These are phyloP conservation scores for Oreortyx pictus DNA, from an alignment of 2,797 vertebrate species.

Conservation along the genomic window DNA sequence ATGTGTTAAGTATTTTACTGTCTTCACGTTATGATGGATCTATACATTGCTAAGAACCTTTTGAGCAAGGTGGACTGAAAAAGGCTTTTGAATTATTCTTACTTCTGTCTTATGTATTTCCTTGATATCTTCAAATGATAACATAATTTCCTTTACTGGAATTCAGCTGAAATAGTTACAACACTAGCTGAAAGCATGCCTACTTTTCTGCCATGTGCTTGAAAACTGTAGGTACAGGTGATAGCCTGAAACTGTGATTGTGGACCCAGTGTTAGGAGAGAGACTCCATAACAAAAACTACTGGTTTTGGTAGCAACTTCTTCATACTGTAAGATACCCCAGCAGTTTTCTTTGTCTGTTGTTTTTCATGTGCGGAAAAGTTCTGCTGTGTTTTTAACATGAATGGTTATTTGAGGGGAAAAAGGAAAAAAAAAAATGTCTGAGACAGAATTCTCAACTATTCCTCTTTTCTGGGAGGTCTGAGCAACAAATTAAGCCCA, in stretches of 20 bases:
- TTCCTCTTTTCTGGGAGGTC: background rate
- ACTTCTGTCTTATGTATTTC: background rate
- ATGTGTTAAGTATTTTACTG: background rate
- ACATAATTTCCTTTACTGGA: background rate
- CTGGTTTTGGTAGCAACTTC: background rate
- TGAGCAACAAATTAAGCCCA: background rate
- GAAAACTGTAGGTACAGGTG: fast-evolving
- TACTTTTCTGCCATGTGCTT: background rate
- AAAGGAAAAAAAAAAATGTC: background rate
- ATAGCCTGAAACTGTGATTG: background rate
- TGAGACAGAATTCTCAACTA: slow-evolving; percentile 9
- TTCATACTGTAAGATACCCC: background rate
- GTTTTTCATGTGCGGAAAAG: background rate
- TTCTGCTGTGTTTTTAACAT: background rate
- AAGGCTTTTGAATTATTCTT: background rate
- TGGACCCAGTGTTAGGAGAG: background rate
- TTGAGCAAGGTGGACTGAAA: background rate
- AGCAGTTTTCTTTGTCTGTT: background rate
- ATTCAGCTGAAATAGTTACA: background rate
- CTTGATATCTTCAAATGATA: background rate
- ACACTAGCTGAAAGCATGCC: background rate
- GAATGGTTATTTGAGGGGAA: background rate
- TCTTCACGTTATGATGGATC: background rate
- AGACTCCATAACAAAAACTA: background rate
- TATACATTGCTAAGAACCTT: background rate